Percentiles rank a stretch among this genome's conserved stretches.
Evolutionary conservation across 2,888 invertebrate species (phyloP).

Genomic region (Odiellus spinosus): DNA sequence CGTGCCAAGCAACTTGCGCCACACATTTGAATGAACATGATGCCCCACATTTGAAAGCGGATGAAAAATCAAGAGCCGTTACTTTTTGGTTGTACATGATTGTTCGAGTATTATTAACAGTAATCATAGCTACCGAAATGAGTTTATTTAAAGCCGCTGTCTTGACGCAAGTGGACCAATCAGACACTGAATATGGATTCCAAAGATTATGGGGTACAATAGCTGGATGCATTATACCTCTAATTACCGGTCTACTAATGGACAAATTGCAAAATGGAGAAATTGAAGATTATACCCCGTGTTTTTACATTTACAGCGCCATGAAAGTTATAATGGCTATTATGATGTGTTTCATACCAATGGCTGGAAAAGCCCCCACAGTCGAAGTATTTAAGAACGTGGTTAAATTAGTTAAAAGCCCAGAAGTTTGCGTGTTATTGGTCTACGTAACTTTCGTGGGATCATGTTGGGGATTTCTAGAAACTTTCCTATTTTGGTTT

Average conservation of each 20-base stretch:
- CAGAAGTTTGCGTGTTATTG: constrained; percentile 54
- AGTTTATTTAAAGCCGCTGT: constrained; percentile 8
- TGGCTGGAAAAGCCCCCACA: constrained; percentile 47
- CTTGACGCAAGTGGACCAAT: constrained; percentile 2
- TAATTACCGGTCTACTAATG: constrained; percentile 3
- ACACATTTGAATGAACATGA: no score
- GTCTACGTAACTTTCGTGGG: constrained; percentile 41
- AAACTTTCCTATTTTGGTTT: constrained; percentile 63
- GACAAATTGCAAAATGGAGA: constrained; percentile 2
- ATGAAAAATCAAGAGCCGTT: constrained; percentile 25
- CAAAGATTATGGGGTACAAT: constrained; percentile 5
- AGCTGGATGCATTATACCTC: background rate
- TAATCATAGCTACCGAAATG: constrained; percentile 31
- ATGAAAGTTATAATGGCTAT: constrained; percentile 49
- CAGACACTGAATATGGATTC: constrained; percentile 4
- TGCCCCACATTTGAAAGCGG: background rate
- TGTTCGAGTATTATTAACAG: constrained; percentile 31
- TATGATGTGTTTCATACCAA: constrained; percentile 51
- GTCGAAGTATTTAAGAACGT: constrained; percentile 35
- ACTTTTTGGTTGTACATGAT: constrained; percentile 52
- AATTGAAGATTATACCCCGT: constrained; percentile 1
- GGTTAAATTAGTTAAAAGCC: constrained; percentile 47
- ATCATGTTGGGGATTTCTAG: constrained; percentile 65
- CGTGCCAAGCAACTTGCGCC: no score
- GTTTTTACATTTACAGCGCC: constrained; percentile 52